Evolutionary conservation across 2,888 invertebrate species (phyloP), one percentile per base, ranked within the genome.

Genomic region (Petrolisthes manimaculis): DNA sequence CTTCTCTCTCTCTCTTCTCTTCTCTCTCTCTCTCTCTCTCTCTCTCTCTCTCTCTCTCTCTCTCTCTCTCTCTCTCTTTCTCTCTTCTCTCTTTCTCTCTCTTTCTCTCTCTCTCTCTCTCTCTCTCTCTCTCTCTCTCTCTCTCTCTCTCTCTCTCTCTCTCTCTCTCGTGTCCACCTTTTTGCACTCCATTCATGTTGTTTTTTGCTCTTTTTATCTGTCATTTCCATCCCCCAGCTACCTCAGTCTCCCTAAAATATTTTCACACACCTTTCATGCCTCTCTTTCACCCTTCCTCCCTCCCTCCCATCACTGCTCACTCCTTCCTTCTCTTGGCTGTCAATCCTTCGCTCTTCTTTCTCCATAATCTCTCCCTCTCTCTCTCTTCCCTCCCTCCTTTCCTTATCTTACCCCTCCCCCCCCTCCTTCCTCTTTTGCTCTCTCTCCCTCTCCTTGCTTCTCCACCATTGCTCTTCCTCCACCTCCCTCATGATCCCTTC

Each of bases 81-180:
- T 14, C n/a, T n/a, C 8, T 74, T 61, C n/a, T 74, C n/a, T 74
- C n/a, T 74, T n/a, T 74, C 74, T 74, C 74, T 74, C n/a, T 74
- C 74, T n/a, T n/a, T n/a, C 8, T n/a, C 8, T 74, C n/a, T n/a
- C 8, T n/a, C 74, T n/a, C 74, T 74, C n/a, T 74, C n/a, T n/a
- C 74, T n/a, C 74, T n/a, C 74, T 74, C 74, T 74, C 8, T 74
- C 74, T 74, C 74, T n/a, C 74, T n/a, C 74, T 74, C 74, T n/a
- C 8, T 74, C 8, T 74, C 74, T 74, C n/a, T 74, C n/a, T 79
- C 53, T 53, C 79, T 14, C 54, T 53, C 18, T 14, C 54, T 54
- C 79, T 21, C 18, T 14, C 18, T 54, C 79, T 12, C 18, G 14
- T 55, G 53, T 54, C 18, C 1, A 0, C 12, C 53, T 53, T 18